Base-by-base conservation (phyloP, 2,113 vertebrate genomes). In the Synodontis membranacea region DNA sequence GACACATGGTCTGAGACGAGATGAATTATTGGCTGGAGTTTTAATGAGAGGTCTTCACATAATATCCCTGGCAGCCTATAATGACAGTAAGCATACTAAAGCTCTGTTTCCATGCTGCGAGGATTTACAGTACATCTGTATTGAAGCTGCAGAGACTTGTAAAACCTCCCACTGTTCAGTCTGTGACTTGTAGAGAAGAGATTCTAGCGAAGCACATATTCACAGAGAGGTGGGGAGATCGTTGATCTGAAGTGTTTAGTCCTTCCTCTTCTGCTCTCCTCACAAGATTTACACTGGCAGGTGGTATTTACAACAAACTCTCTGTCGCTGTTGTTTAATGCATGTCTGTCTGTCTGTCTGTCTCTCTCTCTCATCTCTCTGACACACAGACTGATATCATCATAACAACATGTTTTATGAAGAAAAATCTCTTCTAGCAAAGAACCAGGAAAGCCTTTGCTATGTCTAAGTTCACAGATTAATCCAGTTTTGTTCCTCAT, bases 271-370 rank as follows among this genome's bases (percentile, higher is more conserved):
- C 92, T 91, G 89, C 91, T 91, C 84, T 89, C 88, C 80, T 89
- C 84, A 85, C 56, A 86, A 90, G 91, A 91, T 93, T 91, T 91
- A 92, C 84, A 87, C 93, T 87, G 88, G 90, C 93, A 94, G 93
- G 93, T 94, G 92, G 92, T 92, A 93, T 89, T 86, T 92, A 93
- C 93, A 94, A 88, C 89, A 17, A 11, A 11, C 2, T 93, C 93
- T 94, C 93, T 94, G 93, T 94, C 91, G 91, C 89, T 86, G 90
- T 90, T 90, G 82, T 90, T 90, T 90, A 93, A 89, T 83, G 88
- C 91, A 93, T 94, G 92, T 93, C 92, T 91, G 89, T 89, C 91
- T 90, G 10, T 68, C 8, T 60, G 23, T 64, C 62, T 31, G 3
- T 31, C 11, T 31, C 60, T 68, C 39, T 70, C 37, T 21, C 34